Percentiles rank a stretch among this genome's conserved stretches.
Conservation (phyloP, 1,140 invertebrate species). For the Drosophila nigrodunni region DNA sequence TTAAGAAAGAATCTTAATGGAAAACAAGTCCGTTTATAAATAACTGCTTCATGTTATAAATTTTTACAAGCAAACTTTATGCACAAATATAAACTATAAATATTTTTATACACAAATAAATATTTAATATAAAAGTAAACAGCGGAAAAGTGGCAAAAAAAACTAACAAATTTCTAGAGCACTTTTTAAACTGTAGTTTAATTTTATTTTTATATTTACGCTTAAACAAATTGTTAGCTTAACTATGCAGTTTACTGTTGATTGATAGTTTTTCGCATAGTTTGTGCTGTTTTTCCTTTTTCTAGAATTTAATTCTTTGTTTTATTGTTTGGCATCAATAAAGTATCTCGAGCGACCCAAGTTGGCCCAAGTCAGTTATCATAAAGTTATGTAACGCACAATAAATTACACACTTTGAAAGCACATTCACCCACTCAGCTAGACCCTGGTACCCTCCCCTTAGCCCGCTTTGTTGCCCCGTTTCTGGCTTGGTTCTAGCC, state of each 20-base stretch:
- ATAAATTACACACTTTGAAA: constrained; percentile 80
- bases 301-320: constrained; percentile 28
- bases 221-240: constrained; percentile 16
- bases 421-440: constrained; percentile 64
- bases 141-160: neutral
- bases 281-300: neutral
- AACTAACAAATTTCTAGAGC: neutral
- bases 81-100: too few species aligned
- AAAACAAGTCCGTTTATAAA: too few species aligned
- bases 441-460: neutral
- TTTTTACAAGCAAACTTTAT: too few species aligned
- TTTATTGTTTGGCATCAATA: constrained; percentile 40
- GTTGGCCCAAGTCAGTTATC: constrained; percentile 40
- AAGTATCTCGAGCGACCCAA: constrained; percentile 56
- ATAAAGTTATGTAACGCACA: constrained; percentile 82
- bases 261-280: constrained; percentile 22
- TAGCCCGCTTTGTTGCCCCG: neutral
- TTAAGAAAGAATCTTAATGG: too few species aligned
- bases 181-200: neutral
- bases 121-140: too few species aligned
- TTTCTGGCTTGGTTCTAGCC: neutral
- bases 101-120: too few species aligned
- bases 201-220: neutral
- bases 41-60: too few species aligned
- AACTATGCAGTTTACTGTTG: neutral